phyloP scores from a whole-genome alignment of 1,140 invertebrate species.

The Hyphantria cunea region DNA sequence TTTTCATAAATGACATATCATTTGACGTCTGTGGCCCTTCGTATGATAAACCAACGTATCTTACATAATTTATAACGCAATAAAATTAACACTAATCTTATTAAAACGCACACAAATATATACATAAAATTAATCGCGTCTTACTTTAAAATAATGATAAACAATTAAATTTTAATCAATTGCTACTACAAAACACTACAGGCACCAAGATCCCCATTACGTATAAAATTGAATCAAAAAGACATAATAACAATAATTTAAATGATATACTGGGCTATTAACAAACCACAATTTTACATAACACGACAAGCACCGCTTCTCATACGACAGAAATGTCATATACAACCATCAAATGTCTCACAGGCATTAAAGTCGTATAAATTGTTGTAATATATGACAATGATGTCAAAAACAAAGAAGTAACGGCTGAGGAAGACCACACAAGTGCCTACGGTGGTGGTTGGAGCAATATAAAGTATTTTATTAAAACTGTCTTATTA shows the following conservation, averaged over 20 bases:
- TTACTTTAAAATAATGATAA: background rate
- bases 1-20: no score
- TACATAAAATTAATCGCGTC: background rate
- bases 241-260: constrained; percentile 1
- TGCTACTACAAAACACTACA: background rate
- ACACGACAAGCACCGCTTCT: constrained; percentile 13
- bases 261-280: background rate
- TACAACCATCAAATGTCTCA: constrained; percentile 13
- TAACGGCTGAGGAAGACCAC: constrained; percentile 7
- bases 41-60: no score
- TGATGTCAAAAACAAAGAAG: constrained; percentile 11
- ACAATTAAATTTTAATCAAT: background rate
- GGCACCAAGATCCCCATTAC: background rate
- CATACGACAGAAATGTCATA: constrained; percentile 6
- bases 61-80: no score
- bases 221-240: background rate
- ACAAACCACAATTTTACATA: constrained; percentile 8
- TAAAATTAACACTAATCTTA: no score
- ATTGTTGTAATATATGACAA: constrained; percentile 8
- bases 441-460: constrained; percentile 9
- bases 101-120: no score
- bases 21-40: no score
- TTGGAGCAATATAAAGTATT: constrained; percentile 15
- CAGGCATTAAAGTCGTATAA: constrained; percentile 7
- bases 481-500: constrained; percentile 24